Conservation (phyloP, 2,797 vertebrate species). For the Sardinella longiceps region DNA sequence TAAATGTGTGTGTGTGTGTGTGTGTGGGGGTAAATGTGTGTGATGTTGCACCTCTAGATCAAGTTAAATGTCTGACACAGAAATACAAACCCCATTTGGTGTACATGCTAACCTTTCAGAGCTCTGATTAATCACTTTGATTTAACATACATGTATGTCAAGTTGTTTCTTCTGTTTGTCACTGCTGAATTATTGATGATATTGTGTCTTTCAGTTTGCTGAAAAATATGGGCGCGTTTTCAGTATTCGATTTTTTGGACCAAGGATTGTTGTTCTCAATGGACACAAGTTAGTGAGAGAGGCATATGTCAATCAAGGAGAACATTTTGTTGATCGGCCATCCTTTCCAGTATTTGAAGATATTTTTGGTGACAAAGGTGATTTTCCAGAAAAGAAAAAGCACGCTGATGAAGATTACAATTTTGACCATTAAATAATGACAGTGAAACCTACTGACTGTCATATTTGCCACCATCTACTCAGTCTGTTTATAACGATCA, state of each 20-base stretch:
- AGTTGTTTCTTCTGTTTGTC: neutral
- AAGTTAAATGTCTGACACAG: no score
- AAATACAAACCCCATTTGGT: neutral
- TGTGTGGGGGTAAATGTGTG: no score
- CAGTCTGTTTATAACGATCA: no score
- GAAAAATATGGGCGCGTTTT: conserved; percentile 41
- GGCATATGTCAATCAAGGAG: conserved; percentile 36
- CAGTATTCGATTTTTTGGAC: conserved; percentile 31
- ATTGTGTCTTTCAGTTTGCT: conserved; percentile 33
- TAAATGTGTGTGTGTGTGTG: no score
- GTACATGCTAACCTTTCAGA: neutral
- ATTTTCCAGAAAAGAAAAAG: neutral
- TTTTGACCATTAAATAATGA: neutral
- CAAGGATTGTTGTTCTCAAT: conserved; percentile 36
- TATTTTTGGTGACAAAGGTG: conserved; percentile 16
- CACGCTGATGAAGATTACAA: neutral
- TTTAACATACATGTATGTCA: no score
- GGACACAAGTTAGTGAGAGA: conserved; percentile 43
- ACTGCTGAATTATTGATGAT: no score
- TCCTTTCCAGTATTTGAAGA: conserved; percentile 25
- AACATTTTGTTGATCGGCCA: conserved; percentile 34
- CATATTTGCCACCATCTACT: no score
- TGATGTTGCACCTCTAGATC: no score
- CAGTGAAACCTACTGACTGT: neutral
- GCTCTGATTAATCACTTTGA: neutral